Evolutionary conservation across 2,888 invertebrate species (phyloP).

Genomic region (Aradus depressus): DNA sequence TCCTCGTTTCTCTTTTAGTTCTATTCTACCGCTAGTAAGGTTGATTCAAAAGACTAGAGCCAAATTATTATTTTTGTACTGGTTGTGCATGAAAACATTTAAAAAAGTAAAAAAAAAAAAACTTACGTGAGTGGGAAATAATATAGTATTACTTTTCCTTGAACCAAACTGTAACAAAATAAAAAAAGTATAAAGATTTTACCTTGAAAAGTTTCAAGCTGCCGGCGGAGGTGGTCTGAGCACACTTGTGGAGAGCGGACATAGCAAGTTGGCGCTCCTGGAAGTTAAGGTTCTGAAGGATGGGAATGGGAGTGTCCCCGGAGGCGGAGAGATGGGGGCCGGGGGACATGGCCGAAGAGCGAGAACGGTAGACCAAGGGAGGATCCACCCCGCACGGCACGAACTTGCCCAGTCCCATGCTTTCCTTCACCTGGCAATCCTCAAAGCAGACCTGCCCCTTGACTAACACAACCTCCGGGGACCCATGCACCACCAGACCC

Average conservation of each 20-base stretch:
- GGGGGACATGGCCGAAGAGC: neutral
- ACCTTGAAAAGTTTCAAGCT: conserved; percentile 10
- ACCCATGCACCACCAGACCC: conserved; percentile 83
- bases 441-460: conserved; percentile 86
- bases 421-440: conserved; percentile 71
- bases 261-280: conserved; percentile 5
- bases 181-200: neutral
- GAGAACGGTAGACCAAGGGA: conserved; percentile 53
- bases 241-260: conserved; percentile 3
- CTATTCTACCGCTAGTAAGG: no score
- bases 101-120: no score
- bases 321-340: neutral
- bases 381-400: conserved; percentile 64
- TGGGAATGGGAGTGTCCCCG: neutral
- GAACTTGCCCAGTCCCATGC: conserved; percentile 80
- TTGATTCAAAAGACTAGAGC: no score
- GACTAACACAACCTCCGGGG: conserved; percentile 84
- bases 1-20: no score
- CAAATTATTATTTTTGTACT: no score
- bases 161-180: no score
- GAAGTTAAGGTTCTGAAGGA: neutral
- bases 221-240: neutral
- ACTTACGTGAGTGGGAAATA: no score
- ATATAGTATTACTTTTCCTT: no score
- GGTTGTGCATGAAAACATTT: no score